Evolutionary conservation across 2,113 vertebrate genomes (phyloP).

Genomic region (Puma concolor): DNA sequence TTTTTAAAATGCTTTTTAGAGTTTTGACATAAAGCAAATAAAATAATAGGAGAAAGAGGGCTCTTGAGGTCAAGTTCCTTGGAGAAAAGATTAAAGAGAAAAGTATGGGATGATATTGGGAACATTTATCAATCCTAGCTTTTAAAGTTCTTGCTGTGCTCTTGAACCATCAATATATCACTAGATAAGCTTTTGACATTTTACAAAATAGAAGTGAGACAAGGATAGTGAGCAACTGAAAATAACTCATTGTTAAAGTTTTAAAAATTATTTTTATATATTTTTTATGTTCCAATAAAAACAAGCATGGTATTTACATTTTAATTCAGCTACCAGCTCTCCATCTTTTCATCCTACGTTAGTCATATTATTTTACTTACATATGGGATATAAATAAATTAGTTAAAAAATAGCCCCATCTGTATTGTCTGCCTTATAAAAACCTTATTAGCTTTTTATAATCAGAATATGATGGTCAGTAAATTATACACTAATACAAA

Average conservation of each 20-base stretch:
- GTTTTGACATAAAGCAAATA: neutral
- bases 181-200: slow-evolving; percentile 47
- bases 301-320: neutral
- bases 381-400: neutral
- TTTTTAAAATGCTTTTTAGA: neutral
- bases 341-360: neutral
- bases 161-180: neutral
- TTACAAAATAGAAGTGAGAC: neutral
- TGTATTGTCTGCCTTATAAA: neutral
- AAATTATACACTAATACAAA: neutral
- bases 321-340: neutral
- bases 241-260: neutral
- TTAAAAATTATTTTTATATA: neutral
- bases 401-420: neutral
- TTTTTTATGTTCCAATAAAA: neutral
- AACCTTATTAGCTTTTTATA: neutral
- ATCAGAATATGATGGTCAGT: neutral
- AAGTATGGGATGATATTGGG: neutral
- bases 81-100: neutral
- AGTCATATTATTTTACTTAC: neutral
- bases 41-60: neutral
- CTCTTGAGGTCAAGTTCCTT: slow-evolving; percentile 1
- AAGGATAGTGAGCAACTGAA: neutral
- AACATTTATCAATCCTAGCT: neutral
- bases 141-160: neutral